Evolutionary conservation across 2,113 vertebrate species (phyloP).

Genomic region (Antidorcas marsupialis): DNA sequence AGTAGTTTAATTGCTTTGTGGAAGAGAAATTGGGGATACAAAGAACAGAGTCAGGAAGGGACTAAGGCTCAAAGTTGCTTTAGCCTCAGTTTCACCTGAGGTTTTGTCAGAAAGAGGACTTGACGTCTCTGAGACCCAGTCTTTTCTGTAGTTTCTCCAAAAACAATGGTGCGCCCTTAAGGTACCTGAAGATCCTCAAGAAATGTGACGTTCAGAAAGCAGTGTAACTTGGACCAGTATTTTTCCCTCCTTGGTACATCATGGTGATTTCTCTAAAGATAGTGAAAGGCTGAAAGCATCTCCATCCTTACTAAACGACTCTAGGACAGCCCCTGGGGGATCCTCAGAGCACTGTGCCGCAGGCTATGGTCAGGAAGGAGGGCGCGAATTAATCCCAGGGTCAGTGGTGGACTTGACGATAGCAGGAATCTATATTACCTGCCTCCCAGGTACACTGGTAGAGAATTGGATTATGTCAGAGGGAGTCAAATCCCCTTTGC

Average conservation of each 20-base stretch:
- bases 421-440: neutral
- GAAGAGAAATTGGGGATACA: fast-evolving
- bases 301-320: neutral
- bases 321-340: neutral
- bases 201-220: neutral
- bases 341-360: neutral
- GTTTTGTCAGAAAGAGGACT: neutral
- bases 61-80: fast-evolving
- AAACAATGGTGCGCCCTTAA: fast-evolving
- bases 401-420: neutral
- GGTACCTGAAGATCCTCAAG: neutral
- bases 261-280: neutral
- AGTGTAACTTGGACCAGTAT: neutral
- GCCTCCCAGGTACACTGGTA: neutral
- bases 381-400: fast-evolving
- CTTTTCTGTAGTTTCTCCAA: neutral
- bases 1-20: neutral
- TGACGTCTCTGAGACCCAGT: fast-evolving
- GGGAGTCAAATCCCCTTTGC: neutral
- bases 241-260: neutral
- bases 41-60: neutral
- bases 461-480: neutral
- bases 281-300: neutral
- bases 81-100: neutral
- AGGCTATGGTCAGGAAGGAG: neutral